Conservation (phyloP, 2,113 vertebrate genomes). For the Delphinus delphis region DNA sequence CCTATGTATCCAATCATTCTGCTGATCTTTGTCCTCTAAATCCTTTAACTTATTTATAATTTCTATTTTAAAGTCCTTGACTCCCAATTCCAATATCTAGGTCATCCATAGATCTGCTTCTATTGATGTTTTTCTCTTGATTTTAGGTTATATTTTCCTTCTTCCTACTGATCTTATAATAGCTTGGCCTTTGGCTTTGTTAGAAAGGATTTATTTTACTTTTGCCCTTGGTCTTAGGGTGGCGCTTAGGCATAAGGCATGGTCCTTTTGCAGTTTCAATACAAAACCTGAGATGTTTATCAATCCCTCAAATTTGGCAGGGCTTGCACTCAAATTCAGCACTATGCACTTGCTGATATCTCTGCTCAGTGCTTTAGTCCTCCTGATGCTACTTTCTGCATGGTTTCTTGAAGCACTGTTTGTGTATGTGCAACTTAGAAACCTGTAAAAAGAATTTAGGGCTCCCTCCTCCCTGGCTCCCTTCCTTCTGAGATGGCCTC, state of each 20-base stretch:
- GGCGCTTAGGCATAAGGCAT: not conserved
- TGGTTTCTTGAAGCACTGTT: not conserved
- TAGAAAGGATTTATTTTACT: not conserved
- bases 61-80: slow-evolving; percentile 2
- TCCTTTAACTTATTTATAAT: slow-evolving; percentile 22
- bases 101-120: not conserved
- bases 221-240: not conserved
- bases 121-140: slow-evolving; percentile 7
- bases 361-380: not conserved
- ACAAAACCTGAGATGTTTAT: not conserved
- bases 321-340: not conserved
- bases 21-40: not conserved
- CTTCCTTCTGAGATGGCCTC: not conserved
- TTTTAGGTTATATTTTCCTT: not conserved
- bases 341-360: not conserved
- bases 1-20: not conserved
- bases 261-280: not conserved
- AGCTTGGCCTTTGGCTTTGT: not conserved
- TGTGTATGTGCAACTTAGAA: not conserved
- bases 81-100: not conserved
- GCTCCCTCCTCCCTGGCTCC: not conserved
- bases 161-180: not conserved
- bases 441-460: not conserved
- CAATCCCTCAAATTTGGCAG: not conserved
- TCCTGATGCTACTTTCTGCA: not conserved